Base-by-base conservation (phyloP, 2,113 vertebrate genomes). In the Geococcyx californianus region DNA sequence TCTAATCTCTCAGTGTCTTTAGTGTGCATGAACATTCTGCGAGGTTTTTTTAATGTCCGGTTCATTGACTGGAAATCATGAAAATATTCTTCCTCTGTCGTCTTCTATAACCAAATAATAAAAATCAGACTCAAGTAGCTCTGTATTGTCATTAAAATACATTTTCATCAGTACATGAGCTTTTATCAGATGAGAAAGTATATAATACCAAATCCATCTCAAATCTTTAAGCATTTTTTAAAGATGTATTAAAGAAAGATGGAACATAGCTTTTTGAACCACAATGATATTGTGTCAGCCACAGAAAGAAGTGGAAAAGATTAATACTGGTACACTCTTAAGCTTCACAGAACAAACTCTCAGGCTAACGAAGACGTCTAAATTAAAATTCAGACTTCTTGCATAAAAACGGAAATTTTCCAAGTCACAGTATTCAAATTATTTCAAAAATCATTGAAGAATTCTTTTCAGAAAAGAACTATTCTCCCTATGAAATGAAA, bases 401-500 rank as follows among this genome's bases (percentile, higher is more conserved):
- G 49, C 72, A 58, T 75, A 94, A 96, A 96, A 94, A 94, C 42
- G 1, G 51, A 94, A 80, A 36, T 83, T 91, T 70, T 89, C 16
- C 51, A 87, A 72, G 55, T 40, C 78, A 38, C 40, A 58, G n/a
- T 52, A 60, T 91, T 96, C 74, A 90, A 60, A 47, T 66, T 91
- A 94, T 82, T 72, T 89, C 82, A 85, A 97, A 58, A 73, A 72
- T 94, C 89, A 81, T 19, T 90, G 89, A 93, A 83, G 67, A 92
- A 73, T 70, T 76, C 7, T 91, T 89, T 94, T 95, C 80, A 81
- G 45, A 90, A 90, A 67, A 49, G 36, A 87, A 55, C 28, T 75
- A 31, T 94, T 96, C 94, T 77, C 55, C 56, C 36, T 83, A n/a
- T 59, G 62, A 87, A 92, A 87, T 74, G n/a, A 87, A 97, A 94